These are phyloP conservation scores for Epizoanthus ramosus DNA, from an alignment of 92 coral and sea anemone species.

Conservation along the genomic window DNA sequence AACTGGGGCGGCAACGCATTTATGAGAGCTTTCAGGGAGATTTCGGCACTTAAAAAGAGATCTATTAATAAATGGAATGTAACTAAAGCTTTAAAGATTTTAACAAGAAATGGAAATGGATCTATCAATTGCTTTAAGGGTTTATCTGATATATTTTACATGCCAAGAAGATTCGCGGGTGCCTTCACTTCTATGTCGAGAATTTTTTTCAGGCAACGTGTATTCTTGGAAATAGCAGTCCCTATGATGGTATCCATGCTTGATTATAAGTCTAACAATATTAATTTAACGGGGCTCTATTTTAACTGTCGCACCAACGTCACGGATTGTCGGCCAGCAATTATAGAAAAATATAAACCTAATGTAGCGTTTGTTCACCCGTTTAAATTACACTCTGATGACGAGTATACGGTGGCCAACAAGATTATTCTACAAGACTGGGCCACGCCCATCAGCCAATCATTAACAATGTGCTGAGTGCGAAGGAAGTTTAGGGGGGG, in stretches of 20 bases:
- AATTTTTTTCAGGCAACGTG: conserved; percentile 31
- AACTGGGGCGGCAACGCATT: conserved; percentile 66
- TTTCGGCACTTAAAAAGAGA: conserved; percentile 54
- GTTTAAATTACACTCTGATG: not conserved
- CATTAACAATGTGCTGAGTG: not conserved
- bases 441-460: not conserved
- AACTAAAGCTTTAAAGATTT: conserved; percentile 14
- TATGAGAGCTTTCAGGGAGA: conserved; percentile 73
- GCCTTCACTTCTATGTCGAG: conserved; percentile 21
- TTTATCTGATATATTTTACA: conserved; percentile 40
- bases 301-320: not conserved
- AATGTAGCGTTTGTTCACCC: conserved; percentile 20
- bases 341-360: conserved; percentile 9
- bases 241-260: conserved; percentile 47
- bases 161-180: conserved; percentile 18
- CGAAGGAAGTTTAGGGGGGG: too few relatives aligned
- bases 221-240: conserved; percentile 51
- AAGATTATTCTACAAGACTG: conserved; percentile 3
- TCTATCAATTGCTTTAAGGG: conserved; percentile 27
- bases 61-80: conserved; percentile 19
- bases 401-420: not conserved
- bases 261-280: conserved; percentile 16
- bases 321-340: conserved; percentile 2
- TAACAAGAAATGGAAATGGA: conserved; percentile 26
- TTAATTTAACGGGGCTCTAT: conserved; percentile 13